A percentile compares a stretch with the other conserved stretches of the same genome.
Conservation (phyloP, 2,797 vertebrate genomes). For the Argyrosomus regius region DNA sequence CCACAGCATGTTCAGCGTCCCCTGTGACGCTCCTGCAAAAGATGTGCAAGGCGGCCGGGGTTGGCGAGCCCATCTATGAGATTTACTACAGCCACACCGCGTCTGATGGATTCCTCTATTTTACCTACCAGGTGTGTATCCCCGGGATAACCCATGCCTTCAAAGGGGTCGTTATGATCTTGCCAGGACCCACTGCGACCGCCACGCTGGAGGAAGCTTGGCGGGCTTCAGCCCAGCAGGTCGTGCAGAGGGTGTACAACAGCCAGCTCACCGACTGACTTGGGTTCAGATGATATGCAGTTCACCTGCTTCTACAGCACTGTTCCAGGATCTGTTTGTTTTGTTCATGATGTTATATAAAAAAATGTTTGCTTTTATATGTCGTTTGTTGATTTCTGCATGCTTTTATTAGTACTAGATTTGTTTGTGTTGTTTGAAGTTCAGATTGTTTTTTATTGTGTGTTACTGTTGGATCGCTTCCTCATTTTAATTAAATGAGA, state of each 20-base stretch:
- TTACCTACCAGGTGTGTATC: conserved; percentile 85
- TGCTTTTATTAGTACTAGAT: conserved; percentile 56
- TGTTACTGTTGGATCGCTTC: conserved; percentile 44
- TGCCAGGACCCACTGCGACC: conserved; percentile 42
- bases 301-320: background rate
- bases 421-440: conserved; percentile 35
- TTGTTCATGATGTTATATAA: background rate
- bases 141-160: conserved; percentile 70
- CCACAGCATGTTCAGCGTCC: background rate
- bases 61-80: conserved; percentile 80
- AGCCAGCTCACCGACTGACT: background rate
- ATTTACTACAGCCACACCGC: conserved; percentile 72
- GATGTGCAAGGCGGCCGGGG: conserved; percentile 70
- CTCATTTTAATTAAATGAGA: conserved; percentile 74
- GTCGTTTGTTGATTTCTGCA: conserved; percentile 53
- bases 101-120: conserved; percentile 82
- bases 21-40: conserved; percentile 60
- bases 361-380: conserved; percentile 15
- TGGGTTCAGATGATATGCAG: background rate
- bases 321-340: conserved; percentile 15
- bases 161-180: conserved; percentile 70
- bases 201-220: conserved; percentile 62
- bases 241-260: conserved; percentile 59
- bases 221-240: conserved; percentile 65
- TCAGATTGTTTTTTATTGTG: conserved; percentile 60